A percentile compares a stretch with the other conserved stretches of the same genome.
Conservation (phyloP, 2,113 vertebrate genomes). For the Willisornis vidua region DNA sequence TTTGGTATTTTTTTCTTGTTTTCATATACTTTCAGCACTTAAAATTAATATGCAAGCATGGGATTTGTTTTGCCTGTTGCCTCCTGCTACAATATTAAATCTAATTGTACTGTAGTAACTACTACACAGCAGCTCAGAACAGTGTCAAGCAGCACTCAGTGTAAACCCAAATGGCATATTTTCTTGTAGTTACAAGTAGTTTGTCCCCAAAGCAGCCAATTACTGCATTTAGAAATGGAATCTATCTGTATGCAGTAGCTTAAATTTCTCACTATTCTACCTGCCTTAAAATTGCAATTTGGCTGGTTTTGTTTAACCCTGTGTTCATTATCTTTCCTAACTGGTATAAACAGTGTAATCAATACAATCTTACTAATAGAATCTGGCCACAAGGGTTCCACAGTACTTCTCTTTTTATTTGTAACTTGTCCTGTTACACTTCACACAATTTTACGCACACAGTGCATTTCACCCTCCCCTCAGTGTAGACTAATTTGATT, state of each 20-base stretch:
- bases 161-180: neutral
- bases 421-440: neutral
- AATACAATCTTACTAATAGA: neutral
- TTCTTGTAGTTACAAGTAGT: neutral
- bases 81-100: neutral
- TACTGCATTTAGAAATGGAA: neutral
- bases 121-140: neutral
- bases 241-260: neutral
- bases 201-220: neutral
- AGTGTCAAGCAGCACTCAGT: neutral
- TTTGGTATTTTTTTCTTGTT: neutral
- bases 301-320: neutral
- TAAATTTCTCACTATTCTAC: neutral
- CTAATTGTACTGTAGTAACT: neutral
- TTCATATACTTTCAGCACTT: neutral
- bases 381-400: neutral
- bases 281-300: neutral
- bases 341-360: neutral
- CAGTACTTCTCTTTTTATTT: neutral
- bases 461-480: neutral
- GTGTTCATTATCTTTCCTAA: neutral
- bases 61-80: neutral
- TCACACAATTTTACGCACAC: neutral
- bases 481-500: neutral
- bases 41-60: neutral